Evolutionary conservation across 2,888 invertebrate species (phyloP).

Genomic region (Parnassius mnemosyne): DNA sequence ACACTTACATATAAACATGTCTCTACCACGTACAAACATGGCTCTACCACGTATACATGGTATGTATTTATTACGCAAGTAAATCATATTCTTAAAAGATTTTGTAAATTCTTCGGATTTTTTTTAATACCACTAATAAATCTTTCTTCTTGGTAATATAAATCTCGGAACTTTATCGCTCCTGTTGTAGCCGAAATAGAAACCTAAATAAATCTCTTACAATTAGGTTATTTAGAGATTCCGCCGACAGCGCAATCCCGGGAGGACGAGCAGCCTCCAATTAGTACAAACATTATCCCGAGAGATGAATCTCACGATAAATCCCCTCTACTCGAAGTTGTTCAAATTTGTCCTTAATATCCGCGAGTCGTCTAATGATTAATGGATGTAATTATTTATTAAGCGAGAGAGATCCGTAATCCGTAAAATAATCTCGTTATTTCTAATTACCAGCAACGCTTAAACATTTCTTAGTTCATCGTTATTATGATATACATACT

Average conservation of each 20-base stretch:
- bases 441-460: too few species aligned
- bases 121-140: too few species aligned
- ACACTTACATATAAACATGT: too few species aligned
- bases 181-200: background rate
- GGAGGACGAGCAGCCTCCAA: constrained; percentile 4
- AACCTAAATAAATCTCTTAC: background rate
- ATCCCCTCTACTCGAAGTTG: background rate
- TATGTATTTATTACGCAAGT: too few species aligned
- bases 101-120: too few species aligned
- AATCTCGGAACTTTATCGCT: background rate
- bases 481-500: too few species aligned
- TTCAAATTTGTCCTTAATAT: constrained; percentile 7
- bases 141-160: too few species aligned
- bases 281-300: constrained; percentile 9
- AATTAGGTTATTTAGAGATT: constrained; percentile 7
- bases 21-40: too few species aligned
- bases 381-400: constrained; percentile 2
- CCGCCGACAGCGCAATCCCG: constrained; percentile 3
- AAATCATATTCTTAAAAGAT: too few species aligned
- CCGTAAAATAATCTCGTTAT: background rate
- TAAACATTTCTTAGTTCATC: too few species aligned
- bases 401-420: background rate
- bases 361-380: background rate
- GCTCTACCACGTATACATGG: too few species aligned
- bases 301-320: background rate